Base-by-base conservation (phyloP, 2,113 vertebrate genomes). In the Phylloscopus whistleri region DNA sequence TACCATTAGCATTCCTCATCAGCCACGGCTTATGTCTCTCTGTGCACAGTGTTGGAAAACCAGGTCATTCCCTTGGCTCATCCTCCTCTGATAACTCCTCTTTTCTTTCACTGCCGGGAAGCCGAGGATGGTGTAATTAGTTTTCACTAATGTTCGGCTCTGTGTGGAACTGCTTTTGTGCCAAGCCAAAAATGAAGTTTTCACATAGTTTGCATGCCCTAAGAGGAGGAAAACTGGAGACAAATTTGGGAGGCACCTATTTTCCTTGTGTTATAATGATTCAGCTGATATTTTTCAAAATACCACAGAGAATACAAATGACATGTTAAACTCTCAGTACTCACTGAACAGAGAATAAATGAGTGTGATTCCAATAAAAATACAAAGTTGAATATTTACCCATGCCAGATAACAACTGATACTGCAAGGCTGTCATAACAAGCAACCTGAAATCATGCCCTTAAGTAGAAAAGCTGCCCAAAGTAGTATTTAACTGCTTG, bases 1-100 rank as follows among this genome's bases (percentile, higher is more conserved):
- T 88, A 41, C 95, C 89, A 84, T 93, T 91, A 93, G 91, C 94
- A 94, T 95, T 96, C 93, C 84, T 78, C 84, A 68, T 78, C 94
- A 92, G 86, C 89, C 13, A 0, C 17, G 0, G 93, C 89, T 97
- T 84, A 70, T 89, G 73, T 44, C 89, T 85, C 74, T 64, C 89
- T 90, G 83, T 35, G 90, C 75, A 69, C 64, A 64, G 2, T 3
- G 6, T 35, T 81, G 89, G 94, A 52, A 97, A 97, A 95, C 86
- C 94, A 95, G 95, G 96, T 95, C 96, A 97, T 70, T 84, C 91
- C 77, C 86, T 89, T 95, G 93, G 95, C 93, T 96, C 94, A 56
- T 94, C 86, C 91, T 89, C 83, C 69, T 84, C 92, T 81, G 80
- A 89, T 95, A 94, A 84, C 93, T 89, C 86, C 59, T 90, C 86